Evolutionary conservation across 2,113 vertebrate genomes (phyloP).

Genomic region (Rhipidura dahli): DNA sequence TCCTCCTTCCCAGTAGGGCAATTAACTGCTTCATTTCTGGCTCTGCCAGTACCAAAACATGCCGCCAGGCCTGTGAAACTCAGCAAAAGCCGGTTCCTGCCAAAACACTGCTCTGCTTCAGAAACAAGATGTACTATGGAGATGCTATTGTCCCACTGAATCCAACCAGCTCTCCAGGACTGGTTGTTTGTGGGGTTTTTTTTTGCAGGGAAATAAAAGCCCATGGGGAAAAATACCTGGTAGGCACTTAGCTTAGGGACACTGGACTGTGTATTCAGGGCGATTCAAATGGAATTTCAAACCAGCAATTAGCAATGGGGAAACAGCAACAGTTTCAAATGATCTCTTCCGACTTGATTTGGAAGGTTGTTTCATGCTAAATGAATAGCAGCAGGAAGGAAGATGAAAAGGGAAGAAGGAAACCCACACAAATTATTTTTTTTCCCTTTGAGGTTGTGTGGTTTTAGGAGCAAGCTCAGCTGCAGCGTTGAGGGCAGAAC

Average conservation of each 20-base stretch:
- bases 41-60: background rate
- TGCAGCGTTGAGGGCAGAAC: background rate
- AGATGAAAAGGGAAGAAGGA: background rate
- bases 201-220: background rate
- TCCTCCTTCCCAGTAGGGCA: conserved; percentile 67
- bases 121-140: conserved; percentile 27
- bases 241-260: background rate
- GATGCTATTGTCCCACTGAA: background rate
- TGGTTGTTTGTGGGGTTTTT: background rate
- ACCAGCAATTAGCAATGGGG: conserved; percentile 12
- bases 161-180: background rate
- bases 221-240: background rate
- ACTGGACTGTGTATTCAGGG: background rate
- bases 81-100: background rate
- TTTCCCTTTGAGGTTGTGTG: background rate
- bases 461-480: background rate
- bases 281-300: background rate
- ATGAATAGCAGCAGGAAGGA: conserved; percentile 51
- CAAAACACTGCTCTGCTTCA: background rate
- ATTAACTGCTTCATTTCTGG: conserved; percentile 76
- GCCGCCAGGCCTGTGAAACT: background rate
- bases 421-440: background rate
- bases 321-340: conserved; percentile 21
- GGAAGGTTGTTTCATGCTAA: conserved; percentile 50
- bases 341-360: conserved; percentile 39